Evolutionary conservation across 2,797 vertebrate genomes (phyloP).

Genomic region (Emydoidea blandingii): DNA sequence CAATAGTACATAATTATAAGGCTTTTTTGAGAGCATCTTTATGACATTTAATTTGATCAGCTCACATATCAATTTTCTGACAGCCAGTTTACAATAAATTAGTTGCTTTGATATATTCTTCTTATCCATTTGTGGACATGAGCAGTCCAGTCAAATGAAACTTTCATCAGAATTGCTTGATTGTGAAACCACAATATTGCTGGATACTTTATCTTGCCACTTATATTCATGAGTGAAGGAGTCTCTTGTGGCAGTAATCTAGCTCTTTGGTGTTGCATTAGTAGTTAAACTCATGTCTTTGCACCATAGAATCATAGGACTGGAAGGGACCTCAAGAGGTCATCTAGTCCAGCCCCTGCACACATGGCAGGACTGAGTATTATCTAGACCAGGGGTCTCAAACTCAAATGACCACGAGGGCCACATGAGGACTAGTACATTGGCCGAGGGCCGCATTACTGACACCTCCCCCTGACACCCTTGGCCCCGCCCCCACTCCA

Average conservation of each 20-base stretch:
- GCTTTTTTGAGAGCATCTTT: not conserved
- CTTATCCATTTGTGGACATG: rapidly evolving
- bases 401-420: too few species aligned
- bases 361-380: too few species aligned
- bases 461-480: too few species aligned
- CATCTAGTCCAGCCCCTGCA: too few species aligned
- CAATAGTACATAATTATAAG: not conserved
- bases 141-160: not conserved
- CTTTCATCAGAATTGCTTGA: not conserved
- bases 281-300: rapidly evolving
- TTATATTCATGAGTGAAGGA: not conserved
- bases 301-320: rapidly evolving
- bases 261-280: not conserved
- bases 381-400: too few species aligned
- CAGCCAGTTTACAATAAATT: not conserved
- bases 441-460: too few species aligned
- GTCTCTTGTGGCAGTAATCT: not conserved
- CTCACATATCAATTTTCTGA: not conserved
- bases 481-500: too few species aligned
- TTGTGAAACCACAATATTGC: not conserved
- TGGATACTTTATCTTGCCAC: not conserved
- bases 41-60: not conserved
- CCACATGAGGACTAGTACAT: too few species aligned
- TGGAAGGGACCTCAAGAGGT: too few species aligned
- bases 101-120: not conserved